Evolutionary conservation across 2,888 invertebrate species (phyloP).

Genomic region (Dicycla oo): DNA sequence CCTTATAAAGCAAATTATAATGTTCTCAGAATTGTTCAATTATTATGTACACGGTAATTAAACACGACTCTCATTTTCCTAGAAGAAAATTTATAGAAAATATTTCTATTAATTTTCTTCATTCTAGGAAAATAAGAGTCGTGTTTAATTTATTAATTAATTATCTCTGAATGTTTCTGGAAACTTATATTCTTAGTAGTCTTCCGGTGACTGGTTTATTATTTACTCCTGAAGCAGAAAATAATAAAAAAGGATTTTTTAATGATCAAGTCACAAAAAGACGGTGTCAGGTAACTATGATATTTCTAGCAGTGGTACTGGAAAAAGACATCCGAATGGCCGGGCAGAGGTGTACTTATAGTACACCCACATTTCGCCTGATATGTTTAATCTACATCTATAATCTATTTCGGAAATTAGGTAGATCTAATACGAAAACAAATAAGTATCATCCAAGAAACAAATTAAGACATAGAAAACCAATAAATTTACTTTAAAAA

Average conservation of each 20-base stretch:
- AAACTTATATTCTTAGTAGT: background rate
- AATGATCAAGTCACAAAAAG: background rate
- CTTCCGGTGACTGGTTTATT: background rate
- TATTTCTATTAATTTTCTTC: too few species aligned
- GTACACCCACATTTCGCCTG: too few species aligned
- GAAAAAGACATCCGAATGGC: too few species aligned
- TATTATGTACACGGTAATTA: background rate
- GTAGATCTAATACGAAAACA: background rate
- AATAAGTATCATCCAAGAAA: background rate
- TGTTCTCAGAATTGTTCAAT: constrained; percentile 4
- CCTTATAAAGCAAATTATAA: background rate
- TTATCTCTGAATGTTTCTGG: background rate
- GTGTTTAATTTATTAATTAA: too few species aligned
- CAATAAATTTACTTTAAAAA: too few species aligned
- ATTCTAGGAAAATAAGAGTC: too few species aligned
- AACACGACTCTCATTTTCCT: background rate
- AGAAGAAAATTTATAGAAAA: too few species aligned
- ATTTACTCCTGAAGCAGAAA: background rate
- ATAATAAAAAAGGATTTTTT: background rate
- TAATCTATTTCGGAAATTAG: background rate
- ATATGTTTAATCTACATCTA: too few species aligned
- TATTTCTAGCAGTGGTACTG: background rate
- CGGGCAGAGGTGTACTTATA: too few species aligned
- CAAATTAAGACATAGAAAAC: background rate
- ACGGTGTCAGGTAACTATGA: background rate